Base-by-base conservation (phyloP, 2,888 invertebrate species). In the Lamellibrachia columna region DNA sequence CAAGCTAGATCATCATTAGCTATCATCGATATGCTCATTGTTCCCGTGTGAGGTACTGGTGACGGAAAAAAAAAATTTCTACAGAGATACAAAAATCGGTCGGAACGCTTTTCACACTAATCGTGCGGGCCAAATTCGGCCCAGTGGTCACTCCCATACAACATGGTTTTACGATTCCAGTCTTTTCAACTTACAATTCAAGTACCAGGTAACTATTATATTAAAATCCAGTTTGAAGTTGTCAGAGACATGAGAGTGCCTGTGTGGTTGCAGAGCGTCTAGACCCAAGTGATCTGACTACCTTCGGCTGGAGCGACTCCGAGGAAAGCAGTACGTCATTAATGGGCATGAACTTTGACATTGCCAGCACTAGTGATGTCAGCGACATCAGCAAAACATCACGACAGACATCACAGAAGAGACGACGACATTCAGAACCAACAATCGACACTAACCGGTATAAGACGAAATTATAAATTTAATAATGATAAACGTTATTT, bases 301-400 rank as follows among this genome's bases (percentile, higher is more conserved):
- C 75, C 22, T 75, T 75, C 15, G 75, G 75, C 75, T 75, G 75
- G 75, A 75, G 75, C 6, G 75, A 75, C 75, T 75, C 75, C 6
- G 75, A 75, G 75, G 75, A 75, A 75, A 75, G 75, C 22, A 75
- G 75, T 6, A 75, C 75, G 22, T 75, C 75, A 11, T n/a, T 75
- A 75, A 75, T 75, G 75, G 75, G 75, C 22, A 75, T 75, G 75
- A 75, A 75, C 75, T 75, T 75, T 22, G 75, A 75, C 75, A 75
- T 75, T 75, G 75, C 75, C 2, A 75, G 75, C 75, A 75, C 75
- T n/a, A 75, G 75, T 75, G 75, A 75, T n/a, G 75, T 75, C 22
- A 75, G 75, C 6, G 75, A 75, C 75, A 22, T n/a, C 75, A 75
- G n/a, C 22, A 75, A 75, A n/a, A 75, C 75, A 40, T 40, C 40